A percentile compares a stretch with the other conserved stretches of the same genome.
These are phyloP conservation scores for Acridotheres tristis DNA, from an alignment of 2,797 vertebrate genomes.

Conservation along the genomic window DNA sequence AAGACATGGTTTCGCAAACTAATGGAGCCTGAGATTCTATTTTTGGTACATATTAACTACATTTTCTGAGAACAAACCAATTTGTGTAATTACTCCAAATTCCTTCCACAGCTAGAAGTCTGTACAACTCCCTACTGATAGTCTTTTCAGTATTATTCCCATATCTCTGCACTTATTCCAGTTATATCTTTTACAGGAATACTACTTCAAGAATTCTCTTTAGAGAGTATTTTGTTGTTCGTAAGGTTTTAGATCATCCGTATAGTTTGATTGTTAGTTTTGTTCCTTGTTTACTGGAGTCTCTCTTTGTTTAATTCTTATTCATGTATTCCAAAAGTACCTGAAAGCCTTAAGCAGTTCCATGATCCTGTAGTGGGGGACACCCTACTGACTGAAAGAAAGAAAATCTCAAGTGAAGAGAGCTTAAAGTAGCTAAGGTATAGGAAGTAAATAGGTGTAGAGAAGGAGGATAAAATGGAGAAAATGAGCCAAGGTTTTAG, in stretches of 20 bases:
- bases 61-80: conserved; percentile 23
- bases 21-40: background rate
- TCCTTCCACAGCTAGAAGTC: background rate
- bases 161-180: background rate
- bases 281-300: background rate
- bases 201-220: background rate
- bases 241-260: background rate
- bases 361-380: background rate
- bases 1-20: background rate
- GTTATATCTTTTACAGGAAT: background rate
- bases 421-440: background rate
- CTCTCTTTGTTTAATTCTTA: background rate
- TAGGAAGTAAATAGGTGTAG: background rate
- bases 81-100: conserved; percentile 19
- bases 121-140: background rate
- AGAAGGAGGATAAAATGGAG: background rate
- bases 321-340: background rate
- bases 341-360: background rate
- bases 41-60: conserved; percentile 26
- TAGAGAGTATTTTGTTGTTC: background rate
- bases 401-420: background rate
- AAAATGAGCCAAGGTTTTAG: background rate
- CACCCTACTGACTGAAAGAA: background rate
- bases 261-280: background rate
- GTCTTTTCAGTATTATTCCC: background rate